Conservation (phyloP, 2,113 vertebrate genomes). For the Pristiophorus japonicus region DNA sequence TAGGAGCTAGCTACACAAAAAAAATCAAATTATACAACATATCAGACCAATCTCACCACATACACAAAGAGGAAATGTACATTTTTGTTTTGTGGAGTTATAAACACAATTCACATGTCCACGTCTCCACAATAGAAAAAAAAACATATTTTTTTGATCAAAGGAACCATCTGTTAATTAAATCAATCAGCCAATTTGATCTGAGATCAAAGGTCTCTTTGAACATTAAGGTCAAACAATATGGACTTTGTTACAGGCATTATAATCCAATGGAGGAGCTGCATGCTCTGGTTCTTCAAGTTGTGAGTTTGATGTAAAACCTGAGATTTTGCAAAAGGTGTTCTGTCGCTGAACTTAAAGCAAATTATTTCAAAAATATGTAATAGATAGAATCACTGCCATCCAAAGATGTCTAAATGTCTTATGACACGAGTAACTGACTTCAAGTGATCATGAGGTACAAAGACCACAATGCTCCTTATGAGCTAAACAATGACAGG, state of each 20-base stretch:
- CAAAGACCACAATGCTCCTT: neutral
- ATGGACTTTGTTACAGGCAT: neutral
- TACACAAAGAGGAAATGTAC: conserved; percentile 23
- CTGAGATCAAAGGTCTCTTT: conserved; percentile 33
- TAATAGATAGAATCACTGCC: neutral
- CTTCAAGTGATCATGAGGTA: neutral
- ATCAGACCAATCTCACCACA: conserved; percentile 27
- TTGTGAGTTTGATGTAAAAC: conserved; percentile 18
- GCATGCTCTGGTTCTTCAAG: neutral
- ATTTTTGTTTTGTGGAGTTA: conserved; percentile 27
- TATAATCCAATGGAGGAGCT: neutral
- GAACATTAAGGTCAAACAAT: conserved; percentile 32
- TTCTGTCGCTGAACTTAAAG: neutral
- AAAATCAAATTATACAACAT: conserved; percentile 7
- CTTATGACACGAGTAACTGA: neutral
- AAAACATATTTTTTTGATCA: conserved; percentile 29
- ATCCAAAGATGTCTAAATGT: neutral
- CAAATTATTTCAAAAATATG: conserved; percentile 11
- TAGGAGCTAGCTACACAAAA: neutral
- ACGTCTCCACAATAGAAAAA: conserved; percentile 20
- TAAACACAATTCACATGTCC: conserved; percentile 7
- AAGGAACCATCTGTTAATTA: conserved; percentile 29
- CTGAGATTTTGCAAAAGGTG: neutral
- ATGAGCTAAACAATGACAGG: neutral
- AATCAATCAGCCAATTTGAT: conserved; percentile 25